Conservation (phyloP, 2,888 invertebrate species). For the Rotaria magnacalcarata region DNA sequence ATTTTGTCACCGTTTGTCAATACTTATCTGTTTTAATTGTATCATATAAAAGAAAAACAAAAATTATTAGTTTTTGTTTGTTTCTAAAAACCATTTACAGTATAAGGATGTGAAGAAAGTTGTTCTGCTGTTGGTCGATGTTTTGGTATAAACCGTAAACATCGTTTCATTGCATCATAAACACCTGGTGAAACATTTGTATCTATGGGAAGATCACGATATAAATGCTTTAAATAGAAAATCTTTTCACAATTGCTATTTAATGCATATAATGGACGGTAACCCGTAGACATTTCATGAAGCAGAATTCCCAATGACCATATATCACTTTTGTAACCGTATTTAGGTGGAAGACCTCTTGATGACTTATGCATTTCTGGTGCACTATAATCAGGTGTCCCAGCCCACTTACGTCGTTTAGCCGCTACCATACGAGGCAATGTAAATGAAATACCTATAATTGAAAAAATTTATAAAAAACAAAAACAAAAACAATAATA, state of each 20-base stretch:
- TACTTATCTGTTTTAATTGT: not conserved
- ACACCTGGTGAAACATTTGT: not conserved
- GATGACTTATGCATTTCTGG: conserved; percentile 3
- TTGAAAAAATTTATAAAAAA: not conserved
- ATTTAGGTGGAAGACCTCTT: not conserved
- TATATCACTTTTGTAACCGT: conserved; percentile 1
- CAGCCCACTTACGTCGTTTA: not conserved
- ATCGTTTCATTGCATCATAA: not conserved
- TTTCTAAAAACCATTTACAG: not conserved
- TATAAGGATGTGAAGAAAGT: not conserved
- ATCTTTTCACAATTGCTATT: conserved; percentile 2
- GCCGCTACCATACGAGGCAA: not conserved
- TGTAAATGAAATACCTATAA: not conserved
- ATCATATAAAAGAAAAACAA: not conserved
- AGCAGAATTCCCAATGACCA: not conserved
- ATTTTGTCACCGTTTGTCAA: conserved; percentile 3
- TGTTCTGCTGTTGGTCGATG: not conserved
- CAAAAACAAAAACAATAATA: too few species aligned
- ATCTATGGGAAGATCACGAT: not conserved
- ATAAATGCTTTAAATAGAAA: not conserved
- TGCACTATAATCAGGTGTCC: conserved; percentile 21
- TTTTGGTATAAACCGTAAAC: not conserved
- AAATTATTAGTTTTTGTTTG: not conserved
- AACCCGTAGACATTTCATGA: not conserved
- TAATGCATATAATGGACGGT: not conserved